phyloP scores from a whole-genome alignment of 1,140 invertebrate species.

The Bilobella aurantiaca region DNA sequence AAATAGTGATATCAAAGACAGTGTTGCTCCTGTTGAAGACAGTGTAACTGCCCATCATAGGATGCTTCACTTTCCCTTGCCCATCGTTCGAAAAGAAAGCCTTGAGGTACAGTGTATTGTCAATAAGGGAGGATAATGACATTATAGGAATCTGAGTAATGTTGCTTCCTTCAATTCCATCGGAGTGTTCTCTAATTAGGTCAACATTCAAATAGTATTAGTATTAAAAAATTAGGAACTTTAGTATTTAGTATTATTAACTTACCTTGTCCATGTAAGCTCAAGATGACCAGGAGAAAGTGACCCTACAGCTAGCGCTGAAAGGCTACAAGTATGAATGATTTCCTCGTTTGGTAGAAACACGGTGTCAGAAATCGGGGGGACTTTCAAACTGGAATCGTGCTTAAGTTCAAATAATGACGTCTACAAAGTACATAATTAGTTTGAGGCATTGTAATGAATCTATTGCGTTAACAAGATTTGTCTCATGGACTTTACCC shows the following conservation, averaged over 20 bases:
- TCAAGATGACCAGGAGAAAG: slow-evolving; percentile 11
- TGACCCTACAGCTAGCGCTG: not conserved
- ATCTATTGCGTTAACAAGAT: no score
- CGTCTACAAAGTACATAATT: no score
- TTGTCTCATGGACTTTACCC: no score
- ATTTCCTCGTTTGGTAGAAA: slow-evolving; percentile 4
- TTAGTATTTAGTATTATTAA: no score
- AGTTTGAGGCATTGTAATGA: no score
- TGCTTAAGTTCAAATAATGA: no score
- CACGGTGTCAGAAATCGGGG: not conserved
- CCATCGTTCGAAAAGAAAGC: slow-evolving; percentile 53
- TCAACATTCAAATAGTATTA: no score
- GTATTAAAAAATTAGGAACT: no score
- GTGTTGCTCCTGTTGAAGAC: slow-evolving; percentile 60
- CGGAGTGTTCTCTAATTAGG: no score
- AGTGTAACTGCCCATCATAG: slow-evolving; percentile 56
- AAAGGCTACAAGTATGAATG: not conserved
- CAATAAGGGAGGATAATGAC: slow-evolving; percentile 43
- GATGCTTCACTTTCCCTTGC: slow-evolving; percentile 35
- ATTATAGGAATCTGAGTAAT: slow-evolving; percentile 41
- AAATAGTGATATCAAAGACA: slow-evolving; percentile 60
- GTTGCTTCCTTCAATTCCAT: not conserved
- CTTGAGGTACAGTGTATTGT: slow-evolving; percentile 59
- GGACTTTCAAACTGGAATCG: no score
- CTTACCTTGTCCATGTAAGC: slow-evolving; percentile 19